phyloP scores from a whole-genome alignment of 2,113 vertebrate genomes.

The Psilopsiagon aymara region DNA sequence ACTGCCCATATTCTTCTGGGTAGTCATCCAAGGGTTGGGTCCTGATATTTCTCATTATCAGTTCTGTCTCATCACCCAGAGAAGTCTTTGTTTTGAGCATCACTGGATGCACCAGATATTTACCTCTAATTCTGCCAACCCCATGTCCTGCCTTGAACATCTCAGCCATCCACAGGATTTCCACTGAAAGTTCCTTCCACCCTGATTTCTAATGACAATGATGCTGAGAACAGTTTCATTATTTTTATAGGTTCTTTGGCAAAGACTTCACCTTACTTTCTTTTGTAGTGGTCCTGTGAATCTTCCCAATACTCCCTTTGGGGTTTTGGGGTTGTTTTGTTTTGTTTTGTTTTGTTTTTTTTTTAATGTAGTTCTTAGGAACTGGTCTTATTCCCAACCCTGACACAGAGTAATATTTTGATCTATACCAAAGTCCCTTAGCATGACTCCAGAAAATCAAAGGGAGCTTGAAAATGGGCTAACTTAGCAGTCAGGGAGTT shows the following conservation, averaged over 20 bases:
- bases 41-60: background rate
- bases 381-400: background rate
- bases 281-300: background rate
- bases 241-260: background rate
- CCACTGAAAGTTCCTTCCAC: background rate
- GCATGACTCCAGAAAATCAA: background rate
- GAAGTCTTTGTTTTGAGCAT: background rate
- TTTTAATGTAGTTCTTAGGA: background rate
- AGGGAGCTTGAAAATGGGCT: background rate
- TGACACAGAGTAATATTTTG: background rate
- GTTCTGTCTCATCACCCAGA: background rate
- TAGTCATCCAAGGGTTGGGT: background rate
- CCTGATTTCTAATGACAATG: background rate
- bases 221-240: background rate
- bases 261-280: background rate
- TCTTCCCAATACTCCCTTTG: background rate
- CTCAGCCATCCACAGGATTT: background rate
- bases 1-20: background rate
- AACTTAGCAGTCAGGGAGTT: background rate
- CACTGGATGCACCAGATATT: background rate
- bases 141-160: background rate
- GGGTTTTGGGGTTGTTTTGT: background rate
- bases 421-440: background rate
- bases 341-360: background rate
- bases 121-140: background rate